phyloP scores from a whole-genome alignment of 2,888 invertebrate genomes.

The Chirona hameri region DNA sequence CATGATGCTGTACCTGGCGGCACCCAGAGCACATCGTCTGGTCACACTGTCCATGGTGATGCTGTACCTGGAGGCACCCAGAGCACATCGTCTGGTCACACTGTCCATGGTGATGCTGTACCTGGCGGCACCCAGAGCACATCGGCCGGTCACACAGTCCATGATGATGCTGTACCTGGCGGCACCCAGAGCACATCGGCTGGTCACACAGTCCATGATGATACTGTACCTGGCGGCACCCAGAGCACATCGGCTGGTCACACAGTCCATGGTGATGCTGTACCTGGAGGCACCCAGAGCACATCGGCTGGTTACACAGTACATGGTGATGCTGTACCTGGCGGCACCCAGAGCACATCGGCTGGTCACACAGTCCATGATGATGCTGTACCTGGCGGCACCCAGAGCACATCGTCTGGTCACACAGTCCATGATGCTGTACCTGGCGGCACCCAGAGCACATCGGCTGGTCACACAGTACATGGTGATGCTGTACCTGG shows the following conservation, averaged over 20 bases:
- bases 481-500: constrained; percentile 63
- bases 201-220: too few species aligned
- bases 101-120: constrained; percentile 64
- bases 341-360: constrained; percentile 34
- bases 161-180: constrained; percentile 63
- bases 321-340: constrained; percentile 64
- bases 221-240: constrained; percentile 59
- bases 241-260: neutral
- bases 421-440: constrained; percentile 66
- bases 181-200: constrained; percentile 25
- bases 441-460: constrained; percentile 51
- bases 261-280: too few species aligned
- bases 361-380: too few species aligned
- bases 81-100: neutral
- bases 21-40: neutral
- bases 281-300: constrained; percentile 54
- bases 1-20: constrained; percentile 62
- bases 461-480: too few species aligned
- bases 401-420: neutral
- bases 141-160: too few species aligned
- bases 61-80: constrained; percentile 57
- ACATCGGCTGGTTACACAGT: too few species aligned
- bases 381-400: constrained; percentile 59
- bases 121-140: constrained; percentile 48
- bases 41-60: too few species aligned